Base-by-base conservation (phyloP, 2,888 invertebrate genomes). In the Agonopterix arenella region DNA sequence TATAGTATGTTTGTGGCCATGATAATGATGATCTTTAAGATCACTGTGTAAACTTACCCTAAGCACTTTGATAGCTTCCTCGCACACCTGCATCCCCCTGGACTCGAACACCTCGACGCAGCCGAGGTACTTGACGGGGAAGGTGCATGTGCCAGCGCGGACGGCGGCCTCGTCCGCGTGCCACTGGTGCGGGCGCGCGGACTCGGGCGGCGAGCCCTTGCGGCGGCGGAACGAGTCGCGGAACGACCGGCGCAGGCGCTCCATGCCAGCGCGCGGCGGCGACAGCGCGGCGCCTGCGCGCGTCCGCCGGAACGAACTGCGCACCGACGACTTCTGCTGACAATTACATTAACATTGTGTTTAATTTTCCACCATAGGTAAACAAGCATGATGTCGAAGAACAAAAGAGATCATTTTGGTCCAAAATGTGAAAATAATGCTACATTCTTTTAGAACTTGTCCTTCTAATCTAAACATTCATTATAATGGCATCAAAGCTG, bases 21-120 rank as follows among this genome's bases (percentile, higher is more conserved):
- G 18, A 18, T 18, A 4, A 18, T 18, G 18, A 18, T 18, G 2
- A 18, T 18, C 18, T 4, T 18, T 18, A 18, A 18, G 18, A 4
- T 18, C 4, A 18, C 18, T 4, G 18, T 18, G 2, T 18, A 4
- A 18, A 90, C 94, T 93, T 83, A 98, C 98, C 91, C 97, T 93
- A 57, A 99, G 92, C 60, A 97, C 96, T 91, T 98, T 99, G 56
- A 99, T 92, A 47, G 99, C 99, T 84, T 98, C 98, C 84, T 99
- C 99, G 90, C 99, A 99, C 54, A 99, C 97, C 89, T 98, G 97
- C 98, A 99, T 99, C 47, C 99, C 99, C 73, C 99, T 92, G 8
- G 98, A 98, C 89, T 99, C 99, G 89, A 97, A 99, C 41, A 99
- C 99, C 90, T 99, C 99, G 46, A 99, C 98, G 82, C 98, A 98